Conservation (phyloP, 23 tunicate genomes). For the Halocynthia aurantium region DNA sequence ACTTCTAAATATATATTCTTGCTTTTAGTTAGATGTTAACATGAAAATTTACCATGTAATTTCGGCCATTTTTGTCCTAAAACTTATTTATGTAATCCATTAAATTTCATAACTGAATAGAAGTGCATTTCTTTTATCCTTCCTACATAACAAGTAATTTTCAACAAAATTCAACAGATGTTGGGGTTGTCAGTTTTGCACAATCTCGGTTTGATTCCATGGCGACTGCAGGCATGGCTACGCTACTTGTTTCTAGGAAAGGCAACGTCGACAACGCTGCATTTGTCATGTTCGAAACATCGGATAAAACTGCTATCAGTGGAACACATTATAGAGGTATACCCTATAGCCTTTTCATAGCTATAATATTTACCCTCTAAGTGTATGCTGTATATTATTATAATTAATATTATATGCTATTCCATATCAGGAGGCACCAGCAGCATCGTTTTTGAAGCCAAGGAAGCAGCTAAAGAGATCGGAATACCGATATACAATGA, state of each 20-base stretch:
- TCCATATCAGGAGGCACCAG: constrained; percentile 55
- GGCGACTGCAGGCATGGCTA: constrained; percentile 77
- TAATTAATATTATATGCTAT: neutral
- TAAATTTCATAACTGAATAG: neutral
- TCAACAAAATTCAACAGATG: constrained; percentile 32
- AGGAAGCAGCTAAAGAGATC: constrained; percentile 69
- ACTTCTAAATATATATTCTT: neutral
- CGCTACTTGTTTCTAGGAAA: constrained; percentile 64
- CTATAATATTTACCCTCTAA: no score
- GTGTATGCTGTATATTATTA: no score
- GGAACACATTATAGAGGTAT: constrained; percentile 90
- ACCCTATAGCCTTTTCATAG: no score
- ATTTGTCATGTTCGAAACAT: constrained; percentile 83
- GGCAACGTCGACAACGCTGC: constrained; percentile 79
- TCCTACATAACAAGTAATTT: neutral
- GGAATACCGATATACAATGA: constrained; percentile 84
- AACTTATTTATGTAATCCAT: no score
- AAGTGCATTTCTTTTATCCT: neutral
- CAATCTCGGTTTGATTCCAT: constrained; percentile 79
- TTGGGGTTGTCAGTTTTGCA: constrained; percentile 74
- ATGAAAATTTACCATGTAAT: neutral
- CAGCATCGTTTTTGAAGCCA: constrained; percentile 87
- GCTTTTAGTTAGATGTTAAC: neutral
- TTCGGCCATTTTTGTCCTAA: neutral
- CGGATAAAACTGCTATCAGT: constrained; percentile 84